These are phyloP conservation scores for Sebastes iracundus DNA, from an alignment of 2,797 vertebrate species.

Conservation along the genomic window DNA sequence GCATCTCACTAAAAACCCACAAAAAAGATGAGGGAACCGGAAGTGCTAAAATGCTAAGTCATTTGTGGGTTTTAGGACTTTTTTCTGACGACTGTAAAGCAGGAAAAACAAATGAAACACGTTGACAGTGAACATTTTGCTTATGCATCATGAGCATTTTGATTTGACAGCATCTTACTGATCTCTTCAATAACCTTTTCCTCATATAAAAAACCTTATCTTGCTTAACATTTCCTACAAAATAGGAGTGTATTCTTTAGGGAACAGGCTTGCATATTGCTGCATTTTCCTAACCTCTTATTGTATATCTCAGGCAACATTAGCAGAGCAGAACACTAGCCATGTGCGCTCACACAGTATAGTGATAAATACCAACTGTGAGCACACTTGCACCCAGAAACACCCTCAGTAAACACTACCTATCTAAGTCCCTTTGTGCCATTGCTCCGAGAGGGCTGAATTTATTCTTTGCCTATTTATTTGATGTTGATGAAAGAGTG, in stretches of 20 bases:
- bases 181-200: neutral
- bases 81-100: too few species aligned
- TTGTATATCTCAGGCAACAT: neutral
- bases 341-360: neutral
- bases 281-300: neutral
- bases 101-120: neutral
- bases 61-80: too few species aligned
- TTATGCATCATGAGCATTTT: neutral
- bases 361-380: neutral
- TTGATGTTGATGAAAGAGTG: conserved; percentile 74
- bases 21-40: too few species aligned
- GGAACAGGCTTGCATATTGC: neutral
- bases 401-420: conserved; percentile 29
- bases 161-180: neutral
- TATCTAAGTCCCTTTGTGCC: conserved; percentile 38
- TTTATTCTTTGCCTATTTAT: conserved; percentile 65
- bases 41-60: too few species aligned
- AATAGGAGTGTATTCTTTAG: neutral
- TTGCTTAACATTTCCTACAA: neutral
- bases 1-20: too few species aligned
- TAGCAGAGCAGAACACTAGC: neutral
- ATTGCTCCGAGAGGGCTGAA: conserved; percentile 13
- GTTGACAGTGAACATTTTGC: neutral
- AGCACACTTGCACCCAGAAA: neutral
- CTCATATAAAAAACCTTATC: neutral